These are phyloP conservation scores for Crocodylus rhombifer DNA, from an alignment of 2,797 vertebrate species.

Conservation along the genomic window DNA sequence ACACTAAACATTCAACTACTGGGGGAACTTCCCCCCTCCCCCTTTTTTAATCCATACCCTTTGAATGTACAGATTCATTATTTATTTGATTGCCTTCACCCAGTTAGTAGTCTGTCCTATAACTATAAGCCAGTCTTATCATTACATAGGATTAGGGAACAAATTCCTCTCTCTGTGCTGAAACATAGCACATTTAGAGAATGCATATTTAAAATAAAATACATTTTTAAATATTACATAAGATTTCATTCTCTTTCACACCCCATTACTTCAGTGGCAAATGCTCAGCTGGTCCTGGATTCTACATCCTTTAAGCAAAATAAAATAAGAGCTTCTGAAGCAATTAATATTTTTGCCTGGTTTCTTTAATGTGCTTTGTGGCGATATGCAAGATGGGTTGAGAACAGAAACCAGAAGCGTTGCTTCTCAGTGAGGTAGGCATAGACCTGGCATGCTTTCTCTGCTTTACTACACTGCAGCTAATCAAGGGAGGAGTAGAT, in stretches of 20 bases:
- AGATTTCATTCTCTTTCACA: background rate
- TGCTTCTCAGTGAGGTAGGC: constrained; percentile 1
- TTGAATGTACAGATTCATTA: background rate
- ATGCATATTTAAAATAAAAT: background rate
- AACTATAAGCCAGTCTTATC: constrained; percentile 1
- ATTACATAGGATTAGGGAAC: background rate
- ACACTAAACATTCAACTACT: background rate
- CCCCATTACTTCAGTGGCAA: background rate
- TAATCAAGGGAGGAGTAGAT: constrained; percentile 30
- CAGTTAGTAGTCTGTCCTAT: background rate
- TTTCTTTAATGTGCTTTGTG: background rate
- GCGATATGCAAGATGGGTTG: background rate
- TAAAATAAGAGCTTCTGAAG: background rate
- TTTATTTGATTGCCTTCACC: background rate
- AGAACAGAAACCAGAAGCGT: constrained; percentile 8
- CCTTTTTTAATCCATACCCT: background rate
- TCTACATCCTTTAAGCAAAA: background rate
- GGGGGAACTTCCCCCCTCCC: background rate
- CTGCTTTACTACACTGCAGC: constrained; percentile 8
- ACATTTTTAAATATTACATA: background rate
- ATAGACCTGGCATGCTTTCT: constrained; percentile 13
- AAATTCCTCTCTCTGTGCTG: background rate
- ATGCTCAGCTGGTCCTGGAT: background rate
- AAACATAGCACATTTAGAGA: constrained; percentile 6
- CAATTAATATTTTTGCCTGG: background rate